These are phyloP conservation scores for Sprattus sprattus DNA, from an alignment of 2,113 vertebrate genomes.

Conservation along the genomic window DNA sequence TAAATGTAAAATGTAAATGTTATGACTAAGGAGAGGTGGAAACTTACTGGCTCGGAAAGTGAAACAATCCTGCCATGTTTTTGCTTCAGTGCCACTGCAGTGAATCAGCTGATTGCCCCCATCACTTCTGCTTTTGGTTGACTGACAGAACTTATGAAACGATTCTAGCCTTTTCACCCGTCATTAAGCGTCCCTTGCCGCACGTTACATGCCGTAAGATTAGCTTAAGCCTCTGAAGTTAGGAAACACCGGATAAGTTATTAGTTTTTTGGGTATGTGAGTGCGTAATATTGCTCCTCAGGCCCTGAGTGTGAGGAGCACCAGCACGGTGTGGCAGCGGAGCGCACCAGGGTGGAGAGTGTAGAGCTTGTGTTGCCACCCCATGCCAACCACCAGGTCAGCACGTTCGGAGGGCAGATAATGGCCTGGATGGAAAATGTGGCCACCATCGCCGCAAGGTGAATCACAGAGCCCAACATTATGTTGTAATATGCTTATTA, in stretches of 20 bases:
- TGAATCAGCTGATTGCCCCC: neutral
- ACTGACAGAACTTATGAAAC: neutral
- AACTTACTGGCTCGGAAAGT: neutral
- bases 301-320: slow-evolving; percentile 70
- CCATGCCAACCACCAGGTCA: slow-evolving; percentile 94
- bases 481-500: neutral
- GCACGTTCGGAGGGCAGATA: slow-evolving; percentile 96
- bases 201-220: neutral
- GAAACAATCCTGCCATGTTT: neutral
- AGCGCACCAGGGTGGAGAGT: slow-evolving; percentile 87
- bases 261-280: slow-evolving; percentile 22
- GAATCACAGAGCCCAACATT: neutral
- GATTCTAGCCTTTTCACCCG: neutral
- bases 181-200: neutral
- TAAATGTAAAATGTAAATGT: neutral
- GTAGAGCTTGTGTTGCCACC: slow-evolving; percentile 95
- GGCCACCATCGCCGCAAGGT: slow-evolving; percentile 96
- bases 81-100: neutral
- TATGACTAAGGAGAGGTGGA: neutral
- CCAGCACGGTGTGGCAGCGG: slow-evolving; percentile 69
- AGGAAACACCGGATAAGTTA: neutral
- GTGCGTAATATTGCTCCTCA: neutral
- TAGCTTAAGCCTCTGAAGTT: neutral
- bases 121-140: neutral
- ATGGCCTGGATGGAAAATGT: slow-evolving; percentile 99